phyloP scores from a whole-genome alignment of 2,888 invertebrate genomes.

The Troilus luridus region DNA sequence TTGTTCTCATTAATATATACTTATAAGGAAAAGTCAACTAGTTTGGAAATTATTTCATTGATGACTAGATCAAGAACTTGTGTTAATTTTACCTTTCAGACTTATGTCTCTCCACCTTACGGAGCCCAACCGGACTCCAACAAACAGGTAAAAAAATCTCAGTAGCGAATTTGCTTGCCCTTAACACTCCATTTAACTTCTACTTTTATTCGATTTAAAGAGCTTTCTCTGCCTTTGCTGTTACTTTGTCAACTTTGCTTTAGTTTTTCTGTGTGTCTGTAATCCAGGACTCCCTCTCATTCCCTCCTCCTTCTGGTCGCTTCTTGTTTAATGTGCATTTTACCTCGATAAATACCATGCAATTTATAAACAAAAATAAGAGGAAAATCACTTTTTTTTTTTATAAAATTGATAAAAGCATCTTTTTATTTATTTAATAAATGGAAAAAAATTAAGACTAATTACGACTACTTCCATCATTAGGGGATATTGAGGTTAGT shows the following conservation, averaged over 20 bases:
- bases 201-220: neutral
- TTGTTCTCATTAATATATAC: too few relatives aligned
- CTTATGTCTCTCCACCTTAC: conserved; percentile 63
- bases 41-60: neutral
- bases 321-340: neutral
- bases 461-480: too few relatives aligned
- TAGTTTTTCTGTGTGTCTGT: neutral
- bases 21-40: neutral
- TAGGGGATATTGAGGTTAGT: too few relatives aligned
- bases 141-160: conserved; percentile 44
- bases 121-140: conserved; percentile 57
- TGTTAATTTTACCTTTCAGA: conserved; percentile 61
- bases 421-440: too few relatives aligned
- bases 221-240: neutral
- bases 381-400: too few relatives aligned
- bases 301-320: neutral
- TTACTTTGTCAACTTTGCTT: neutral
- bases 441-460: too few relatives aligned
- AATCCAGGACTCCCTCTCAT: neutral
- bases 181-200: neutral
- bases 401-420: too few relatives aligned
- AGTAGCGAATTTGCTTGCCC: neutral
- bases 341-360: neutral
- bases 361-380: neutral
- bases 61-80: conserved; percentile 63